Evolutionary conservation across 2,797 vertebrate genomes (phyloP), one percentile per base, ranked within the genome.

Genomic region (Calcarius lapponicus): DNA sequence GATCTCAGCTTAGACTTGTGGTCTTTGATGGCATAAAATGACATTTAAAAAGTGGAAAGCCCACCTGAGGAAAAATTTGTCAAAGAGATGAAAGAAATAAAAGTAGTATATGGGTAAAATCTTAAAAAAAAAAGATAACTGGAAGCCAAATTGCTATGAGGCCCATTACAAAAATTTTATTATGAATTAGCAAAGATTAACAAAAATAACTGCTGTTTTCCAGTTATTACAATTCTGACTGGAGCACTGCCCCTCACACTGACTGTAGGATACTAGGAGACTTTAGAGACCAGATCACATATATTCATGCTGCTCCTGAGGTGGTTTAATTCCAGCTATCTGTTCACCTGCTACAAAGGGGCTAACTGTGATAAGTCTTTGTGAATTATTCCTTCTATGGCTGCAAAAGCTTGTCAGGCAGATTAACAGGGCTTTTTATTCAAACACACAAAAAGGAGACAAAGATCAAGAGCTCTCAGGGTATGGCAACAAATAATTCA

Each of bases 381-480:
- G 78, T 75, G 65, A 65, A 43, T 58, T 90, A 57, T 22, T 80
- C 56, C 74, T 84, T 79, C 54, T 69, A 17, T 36, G 11, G n/a
- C 40, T 51, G 43, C 79, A 92, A 92, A 92, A 69, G 66, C 62
- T 84, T 42, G n/a, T 64, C 74, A 50, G 48, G 83, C 34, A 87
- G 82, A 78, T 90, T 72, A 88, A 38, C 25, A 67, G 38, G 12
- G 72, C 11, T 83, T 93, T 86, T 90, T 71, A 78, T 64, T 93
- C 73, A 84, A 73, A 66, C 32, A 32, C 76, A 89, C 40, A 90
- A 78, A 91, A 90, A 57, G 56, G 47, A 93, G 60, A 67, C 53
- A 74, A 81, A 95, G 88, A 71, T 86, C 73, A 87, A 93, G 84
- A 90, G 69, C 57, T 94, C 84, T 82, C 60, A 56, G 62, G 78